Evolutionary conservation across 2,113 vertebrate genomes (phyloP).

Genomic region (Panthera uncia): DNA sequence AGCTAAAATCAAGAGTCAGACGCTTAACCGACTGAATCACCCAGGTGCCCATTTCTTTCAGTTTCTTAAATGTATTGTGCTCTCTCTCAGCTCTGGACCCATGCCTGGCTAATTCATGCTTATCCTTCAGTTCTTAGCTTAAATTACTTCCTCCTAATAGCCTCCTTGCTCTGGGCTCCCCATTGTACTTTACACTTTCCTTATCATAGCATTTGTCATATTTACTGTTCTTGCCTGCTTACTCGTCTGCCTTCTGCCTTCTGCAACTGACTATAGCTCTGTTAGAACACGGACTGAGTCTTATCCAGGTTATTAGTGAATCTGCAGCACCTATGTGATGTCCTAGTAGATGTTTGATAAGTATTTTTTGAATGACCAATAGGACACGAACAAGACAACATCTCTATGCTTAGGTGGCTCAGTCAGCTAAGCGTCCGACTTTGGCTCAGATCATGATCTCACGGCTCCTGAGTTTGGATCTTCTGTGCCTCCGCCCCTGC

Average conservation of each 20-base stretch:
- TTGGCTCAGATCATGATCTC: too few relatives aligned
- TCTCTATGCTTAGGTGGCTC: background rate
- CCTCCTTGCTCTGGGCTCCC: background rate
- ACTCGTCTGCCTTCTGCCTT: background rate
- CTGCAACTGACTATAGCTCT: background rate
- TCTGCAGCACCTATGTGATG: background rate
- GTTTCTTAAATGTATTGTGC: background rate
- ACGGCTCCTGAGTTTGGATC: too few relatives aligned
- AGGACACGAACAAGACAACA: slow-evolving; percentile 10
- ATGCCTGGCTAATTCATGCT: background rate
- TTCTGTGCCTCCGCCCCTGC: too few relatives aligned
- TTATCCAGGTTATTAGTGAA: background rate
- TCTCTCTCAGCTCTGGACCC: background rate
- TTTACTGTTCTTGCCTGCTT: background rate
- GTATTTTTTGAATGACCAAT: slow-evolving; percentile 6
- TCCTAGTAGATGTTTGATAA: background rate
- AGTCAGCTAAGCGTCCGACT: too few relatives aligned
- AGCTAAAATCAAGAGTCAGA: too few relatives aligned
- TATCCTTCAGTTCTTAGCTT: slow-evolving; percentile 17
- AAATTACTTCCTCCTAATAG: slow-evolving; percentile 19
- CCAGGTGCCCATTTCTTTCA: background rate
- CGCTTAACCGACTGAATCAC: too few relatives aligned
- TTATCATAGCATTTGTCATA: background rate
- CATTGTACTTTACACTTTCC: background rate
- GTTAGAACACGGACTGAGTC: background rate